These are phyloP conservation scores for Chrysotoxum bicinctum DNA, from an alignment of 2,888 invertebrate genomes.

Conservation along the genomic window DNA sequence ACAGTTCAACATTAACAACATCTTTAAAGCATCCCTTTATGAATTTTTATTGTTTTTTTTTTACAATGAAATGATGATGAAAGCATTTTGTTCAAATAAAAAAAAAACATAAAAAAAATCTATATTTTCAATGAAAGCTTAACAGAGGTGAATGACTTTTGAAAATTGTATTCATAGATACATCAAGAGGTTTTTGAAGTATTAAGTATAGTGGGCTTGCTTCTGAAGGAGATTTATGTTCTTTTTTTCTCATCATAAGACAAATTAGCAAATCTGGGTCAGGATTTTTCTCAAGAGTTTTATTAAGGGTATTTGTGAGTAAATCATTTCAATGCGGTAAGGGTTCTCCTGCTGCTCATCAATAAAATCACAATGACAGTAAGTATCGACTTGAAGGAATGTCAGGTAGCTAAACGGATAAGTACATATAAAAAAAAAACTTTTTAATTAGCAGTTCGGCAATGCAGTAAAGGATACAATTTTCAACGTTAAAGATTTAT, in stretches of 20 bases:
- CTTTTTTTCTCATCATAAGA: slow-evolving; percentile 6
- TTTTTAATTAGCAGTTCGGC: neutral
- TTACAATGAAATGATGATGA: slow-evolving; percentile 18
- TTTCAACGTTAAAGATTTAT: neutral
- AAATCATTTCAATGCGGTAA: neutral
- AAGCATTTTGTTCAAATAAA: slow-evolving; percentile 12
- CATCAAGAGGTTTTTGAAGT: neutral
- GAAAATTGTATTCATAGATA: slow-evolving; percentile 19
- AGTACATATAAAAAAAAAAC: too few relatives aligned
- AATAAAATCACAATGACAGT: slow-evolving; percentile 8
- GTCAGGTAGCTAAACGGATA: neutral
- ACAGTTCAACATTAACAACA: neutral
- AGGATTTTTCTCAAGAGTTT: slow-evolving; percentile 3
- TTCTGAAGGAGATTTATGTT: neutral
- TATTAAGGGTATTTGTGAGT: neutral
- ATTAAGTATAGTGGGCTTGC: neutral
- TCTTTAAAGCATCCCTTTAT: slow-evolving; percentile 6
- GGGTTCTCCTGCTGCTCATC: neutral
- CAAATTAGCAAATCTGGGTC: slow-evolving; percentile 27
- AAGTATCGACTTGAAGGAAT: neutral
- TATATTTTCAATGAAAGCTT: slow-evolving; percentile 20
- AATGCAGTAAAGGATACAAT: neutral
- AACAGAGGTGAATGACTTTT: slow-evolving; percentile 41
- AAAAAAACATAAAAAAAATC: neutral
- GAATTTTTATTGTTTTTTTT: slow-evolving; percentile 7